A percentile compares a stretch with the other conserved stretches of the same genome.
phyloP scores from a whole-genome alignment of 1,140 invertebrate species.

The Caenorhabditis briggsae region DNA sequence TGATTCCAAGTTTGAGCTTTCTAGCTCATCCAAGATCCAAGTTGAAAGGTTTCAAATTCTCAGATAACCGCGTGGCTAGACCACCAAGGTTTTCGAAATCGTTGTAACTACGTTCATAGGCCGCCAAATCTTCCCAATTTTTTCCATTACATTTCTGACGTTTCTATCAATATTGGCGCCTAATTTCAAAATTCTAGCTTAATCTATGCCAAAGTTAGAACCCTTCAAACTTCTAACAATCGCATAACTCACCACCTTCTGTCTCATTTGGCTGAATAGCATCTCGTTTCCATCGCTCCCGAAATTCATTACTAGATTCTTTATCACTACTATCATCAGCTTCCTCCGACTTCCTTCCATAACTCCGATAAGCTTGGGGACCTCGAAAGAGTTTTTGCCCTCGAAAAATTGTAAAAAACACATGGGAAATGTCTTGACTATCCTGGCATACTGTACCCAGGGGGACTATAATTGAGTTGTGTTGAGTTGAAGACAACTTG shows the following conservation, averaged over 20 bases:
- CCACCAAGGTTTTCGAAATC: no score
- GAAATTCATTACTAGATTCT: neutral
- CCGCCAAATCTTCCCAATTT: no score
- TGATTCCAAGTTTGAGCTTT: no score
- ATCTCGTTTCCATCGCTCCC: neutral
- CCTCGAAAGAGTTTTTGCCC: constrained; percentile 45
- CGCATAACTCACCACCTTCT: neutral
- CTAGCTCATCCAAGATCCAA: no score
- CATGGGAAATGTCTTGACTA: constrained; percentile 14
- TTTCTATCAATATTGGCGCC: no score
- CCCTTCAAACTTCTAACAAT: no score
- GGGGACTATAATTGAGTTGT: constrained; percentile 45
- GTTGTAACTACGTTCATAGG: no score
- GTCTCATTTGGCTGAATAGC: neutral
- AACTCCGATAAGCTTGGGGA: constrained; percentile 3
- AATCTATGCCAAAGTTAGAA: no score
- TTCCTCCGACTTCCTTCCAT: neutral
- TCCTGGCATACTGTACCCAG: neutral
- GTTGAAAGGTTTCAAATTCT: no score
- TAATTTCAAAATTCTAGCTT: no score
- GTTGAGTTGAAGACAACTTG: neutral
- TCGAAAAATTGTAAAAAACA: constrained; percentile 56
- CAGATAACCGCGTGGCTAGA: no score
- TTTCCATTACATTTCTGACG: no score
- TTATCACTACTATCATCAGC: neutral